These are phyloP conservation scores for Centruroides vittatus DNA, from an alignment of 1,140 invertebrate genomes.

Conservation along the genomic window DNA sequence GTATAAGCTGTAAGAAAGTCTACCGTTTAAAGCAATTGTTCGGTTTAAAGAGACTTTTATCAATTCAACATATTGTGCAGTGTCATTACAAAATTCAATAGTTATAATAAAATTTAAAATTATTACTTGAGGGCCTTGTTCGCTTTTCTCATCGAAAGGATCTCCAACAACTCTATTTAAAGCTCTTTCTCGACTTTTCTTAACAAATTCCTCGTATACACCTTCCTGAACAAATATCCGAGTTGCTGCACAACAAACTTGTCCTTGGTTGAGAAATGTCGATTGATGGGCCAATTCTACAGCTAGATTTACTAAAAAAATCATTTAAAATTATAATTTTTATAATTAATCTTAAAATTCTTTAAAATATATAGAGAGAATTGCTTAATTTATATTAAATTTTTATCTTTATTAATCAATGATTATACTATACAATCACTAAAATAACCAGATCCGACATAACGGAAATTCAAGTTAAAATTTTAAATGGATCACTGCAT, in stretches of 20 bases:
- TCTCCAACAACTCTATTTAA: constrained; percentile 68
- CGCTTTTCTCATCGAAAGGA: constrained; percentile 67
- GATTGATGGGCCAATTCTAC: constrained; percentile 59
- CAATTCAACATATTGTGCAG: too few relatives aligned
- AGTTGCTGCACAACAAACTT: constrained; percentile 67
- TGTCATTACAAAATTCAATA: too few relatives aligned
- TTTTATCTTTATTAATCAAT: too few relatives aligned
- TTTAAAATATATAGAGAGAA: too few relatives aligned
- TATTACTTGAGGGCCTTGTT: constrained; percentile 77
- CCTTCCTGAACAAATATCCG: constrained; percentile 58
- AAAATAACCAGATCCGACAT: too few relatives aligned
- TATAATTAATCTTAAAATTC: neutral
- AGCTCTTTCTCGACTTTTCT: constrained; percentile 43
- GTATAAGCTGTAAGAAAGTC: too few relatives aligned
- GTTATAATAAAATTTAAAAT: neutral
- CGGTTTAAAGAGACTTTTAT: too few relatives aligned
- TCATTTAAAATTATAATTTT: constrained; percentile 15
- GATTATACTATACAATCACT: too few relatives aligned
- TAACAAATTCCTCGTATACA: constrained; percentile 94
- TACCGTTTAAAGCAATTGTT: too few relatives aligned
- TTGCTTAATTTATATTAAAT: too few relatives aligned
- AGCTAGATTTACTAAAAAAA: constrained; percentile 49
- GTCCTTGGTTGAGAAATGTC: constrained; percentile 63
- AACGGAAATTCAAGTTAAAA: too few relatives aligned
- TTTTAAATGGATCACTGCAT: too few relatives aligned